Base-by-base conservation (phyloP, 1,140 invertebrate genomes). In the Anagrus nilaparvatae region DNA sequence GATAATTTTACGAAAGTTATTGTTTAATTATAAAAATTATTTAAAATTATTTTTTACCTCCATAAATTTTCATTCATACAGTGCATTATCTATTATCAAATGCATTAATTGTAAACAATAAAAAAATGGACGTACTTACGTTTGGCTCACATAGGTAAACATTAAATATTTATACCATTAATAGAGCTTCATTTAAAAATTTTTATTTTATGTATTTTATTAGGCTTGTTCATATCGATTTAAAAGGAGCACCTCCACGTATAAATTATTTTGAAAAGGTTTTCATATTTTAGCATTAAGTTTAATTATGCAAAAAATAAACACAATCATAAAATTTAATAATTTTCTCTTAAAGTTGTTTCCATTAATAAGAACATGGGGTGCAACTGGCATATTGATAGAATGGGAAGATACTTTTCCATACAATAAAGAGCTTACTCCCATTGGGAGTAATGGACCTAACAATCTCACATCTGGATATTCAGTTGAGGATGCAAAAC, bases 351-450 rank as follows among this genome's bases (percentile, higher is more conserved):
- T 48, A 25, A 44, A 78, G 76, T 63, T 81, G 31, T 71, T 79
- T 51, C 66, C 75, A 18, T 50, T 69, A 12, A 55, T 77, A 18
- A 69, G 73, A 63, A 60, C 73, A 71, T 76, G 79, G 76, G 81
- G 85, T 55, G 83, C 81, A 0, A 92, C 84, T 31, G 88, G 87
- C 7, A 56, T 94, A 13, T 67, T 96, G 7, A 38, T 95, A 28
- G 90, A 94, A 70, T 95, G 90, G 82, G 90, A 94, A 65, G 90
- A 96, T 52, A 91, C 87, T 54, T 94, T 94, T 63, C 90, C 91
- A 1, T 94, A 86, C 60, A 68, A 60, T 13, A 77, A 75, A 39
- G 71, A 78, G 9, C 57, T 94, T 24, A 58, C 65, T 9, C 65
- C 65, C 5, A 72, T 86, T 33, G 76, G 78, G 23, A 80, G 81